Base-by-base conservation (phyloP, 1,140 invertebrate genomes). In the Hylaeus anthracinus region DNA sequence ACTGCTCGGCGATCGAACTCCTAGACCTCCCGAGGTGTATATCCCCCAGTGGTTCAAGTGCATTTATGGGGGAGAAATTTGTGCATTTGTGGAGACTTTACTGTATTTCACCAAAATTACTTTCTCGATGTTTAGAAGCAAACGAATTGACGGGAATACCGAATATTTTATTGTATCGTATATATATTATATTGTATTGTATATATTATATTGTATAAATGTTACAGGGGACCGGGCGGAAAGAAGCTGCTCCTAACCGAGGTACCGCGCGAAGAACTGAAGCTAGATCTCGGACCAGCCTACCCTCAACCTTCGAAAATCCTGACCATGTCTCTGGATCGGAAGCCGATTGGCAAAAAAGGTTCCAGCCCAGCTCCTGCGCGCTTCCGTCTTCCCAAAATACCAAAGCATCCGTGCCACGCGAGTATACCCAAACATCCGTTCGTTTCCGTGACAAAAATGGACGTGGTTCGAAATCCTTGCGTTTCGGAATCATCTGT, bases 181-280 rank as follows among this genome's bases (percentile, higher is more conserved):
- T 26, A 26, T 26, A 26, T 26, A 26, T 26, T 26, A 26, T 26
- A 26, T 26, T 26, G 26, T 26, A 26, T 26, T 0, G 26, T 26
- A 26, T 26, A 26, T 26, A 26, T 26, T 26, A 26, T 26, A 26
- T 26, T 26, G 26, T 26, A 26, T 26, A 15, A 14, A 12, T n/a
- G 15, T 75, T 58, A 0, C 61, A 75, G 63, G 0, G 63, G 41
- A 0, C 5, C 14, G 9, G 15, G 60, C 6, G 12, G 26, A 1
- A 70, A 65, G 48, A 82, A 79, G 65, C 10, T 90, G 0, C 5
- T 88, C 1, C 72, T 91, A 1, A 71, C 78, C n/a, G 90, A 91
- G 67, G 65, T 90, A 2, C 75, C 88, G 0, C 79, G 87, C 8
- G 79, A 86, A 2, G 58, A 89, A 0, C 26, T 88, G 39, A 70